phyloP scores from a whole-genome alignment of 35 echinoderm and acorn worm genomes.

The Patiria miniata region DNA sequence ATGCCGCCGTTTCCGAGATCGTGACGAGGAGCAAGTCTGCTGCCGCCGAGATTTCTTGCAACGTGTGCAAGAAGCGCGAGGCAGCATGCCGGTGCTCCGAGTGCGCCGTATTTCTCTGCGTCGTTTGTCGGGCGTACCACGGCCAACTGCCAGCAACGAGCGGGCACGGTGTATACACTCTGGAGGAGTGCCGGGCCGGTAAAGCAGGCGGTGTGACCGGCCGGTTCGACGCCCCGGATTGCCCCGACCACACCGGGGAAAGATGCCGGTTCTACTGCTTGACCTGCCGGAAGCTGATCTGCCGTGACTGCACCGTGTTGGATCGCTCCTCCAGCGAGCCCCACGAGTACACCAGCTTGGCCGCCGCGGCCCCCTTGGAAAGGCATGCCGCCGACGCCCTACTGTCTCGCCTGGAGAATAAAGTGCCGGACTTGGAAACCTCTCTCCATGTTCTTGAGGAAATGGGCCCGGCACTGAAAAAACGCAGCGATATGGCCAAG shows the following conservation, averaged over 20 bases:
- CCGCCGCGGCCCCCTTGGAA: background rate
- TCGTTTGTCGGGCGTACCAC: background rate
- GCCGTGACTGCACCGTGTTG: constrained; percentile 50
- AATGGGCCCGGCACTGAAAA: background rate
- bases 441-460: background rate
- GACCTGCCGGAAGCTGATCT: constrained; percentile 56
- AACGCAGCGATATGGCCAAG: background rate
- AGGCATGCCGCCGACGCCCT: background rate
- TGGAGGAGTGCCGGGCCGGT: background rate
- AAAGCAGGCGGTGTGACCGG: background rate
- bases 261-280: constrained; percentile 52
- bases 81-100: background rate
- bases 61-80: background rate
- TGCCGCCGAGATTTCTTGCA: too few species aligned
- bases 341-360: background rate
- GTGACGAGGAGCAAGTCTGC: too few species aligned
- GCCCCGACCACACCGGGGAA: constrained; percentile 35
- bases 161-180: background rate
- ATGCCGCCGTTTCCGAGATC: background rate
- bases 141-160: background rate
- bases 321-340: constrained; percentile 5
- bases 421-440: background rate
- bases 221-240: background rate
- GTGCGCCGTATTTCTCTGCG: background rate
- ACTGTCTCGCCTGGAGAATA: background rate